These are phyloP conservation scores for Epizoanthus stellaris DNA, from an alignment of 92 coral and sea anemone genomes.

Conservation along the genomic window DNA sequence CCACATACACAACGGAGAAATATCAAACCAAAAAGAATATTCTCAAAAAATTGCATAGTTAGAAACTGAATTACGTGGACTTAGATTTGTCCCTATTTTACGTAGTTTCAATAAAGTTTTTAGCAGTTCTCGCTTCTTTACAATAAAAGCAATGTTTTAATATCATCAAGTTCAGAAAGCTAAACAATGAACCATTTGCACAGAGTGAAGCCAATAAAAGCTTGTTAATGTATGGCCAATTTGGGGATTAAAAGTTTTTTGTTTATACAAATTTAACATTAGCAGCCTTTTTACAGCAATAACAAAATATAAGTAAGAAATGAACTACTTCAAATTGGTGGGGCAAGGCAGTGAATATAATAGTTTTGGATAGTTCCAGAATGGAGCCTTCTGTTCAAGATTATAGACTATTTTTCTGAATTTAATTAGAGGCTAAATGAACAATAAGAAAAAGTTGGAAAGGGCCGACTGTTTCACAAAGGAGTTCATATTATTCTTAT, in stretches of 20 bases:
- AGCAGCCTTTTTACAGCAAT: not conserved
- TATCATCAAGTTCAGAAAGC: not conserved
- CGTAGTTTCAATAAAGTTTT: not conserved
- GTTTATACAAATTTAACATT: not conserved
- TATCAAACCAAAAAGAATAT: not conserved
- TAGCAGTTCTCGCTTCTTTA: not conserved
- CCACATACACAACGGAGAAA: not conserved
- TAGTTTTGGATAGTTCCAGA: not conserved
- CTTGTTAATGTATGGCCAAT: not conserved
- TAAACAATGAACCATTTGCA: not conserved
- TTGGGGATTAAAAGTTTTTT: not conserved
- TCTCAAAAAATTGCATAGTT: not conserved
- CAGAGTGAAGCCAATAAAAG: not conserved
- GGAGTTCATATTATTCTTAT: no score
- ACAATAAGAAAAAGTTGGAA: not conserved
- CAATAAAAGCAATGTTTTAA: not conserved
- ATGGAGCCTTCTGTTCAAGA: not conserved
- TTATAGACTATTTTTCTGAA: not conserved
- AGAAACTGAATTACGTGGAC: not conserved
- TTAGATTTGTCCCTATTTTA: slow-evolving; percentile 1
- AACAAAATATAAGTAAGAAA: not conserved
- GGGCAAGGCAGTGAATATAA: not conserved
- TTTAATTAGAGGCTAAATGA: not conserved
- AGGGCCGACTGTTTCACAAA: not conserved
- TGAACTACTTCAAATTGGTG: not conserved